phyloP scores from a whole-genome alignment of 2,113 vertebrate genomes.

The Albula goreensis region DNA sequence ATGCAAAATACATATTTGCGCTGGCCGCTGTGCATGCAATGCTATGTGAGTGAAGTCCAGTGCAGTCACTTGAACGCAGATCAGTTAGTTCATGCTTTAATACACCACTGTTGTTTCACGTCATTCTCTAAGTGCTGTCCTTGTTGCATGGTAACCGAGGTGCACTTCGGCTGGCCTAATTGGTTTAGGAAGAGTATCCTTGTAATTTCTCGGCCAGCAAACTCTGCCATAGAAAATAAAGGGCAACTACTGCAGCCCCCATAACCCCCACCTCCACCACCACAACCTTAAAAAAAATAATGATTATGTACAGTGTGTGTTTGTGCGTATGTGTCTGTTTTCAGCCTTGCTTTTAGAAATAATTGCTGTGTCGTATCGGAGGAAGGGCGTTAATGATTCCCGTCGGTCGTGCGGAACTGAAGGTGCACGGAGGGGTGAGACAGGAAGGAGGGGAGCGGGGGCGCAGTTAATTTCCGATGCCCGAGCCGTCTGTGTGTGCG shows the following conservation, averaged over 20 bases:
- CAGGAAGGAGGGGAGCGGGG: conserved; percentile 35
- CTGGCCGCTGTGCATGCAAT: background rate
- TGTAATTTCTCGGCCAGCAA: conserved; percentile 68
- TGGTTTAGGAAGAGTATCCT: conserved; percentile 66
- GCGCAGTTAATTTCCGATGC: conserved; percentile 55
- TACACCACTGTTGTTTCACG: conserved; percentile 44
- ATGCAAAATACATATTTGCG: conserved; percentile 15
- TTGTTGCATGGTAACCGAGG: conserved; percentile 55
- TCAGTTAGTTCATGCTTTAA: conserved; percentile 34
- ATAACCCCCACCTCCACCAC: conserved; percentile 40
- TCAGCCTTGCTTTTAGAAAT: conserved; percentile 72
- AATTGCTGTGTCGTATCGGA: conserved; percentile 72
- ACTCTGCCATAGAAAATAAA: conserved; percentile 58
- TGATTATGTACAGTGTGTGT: conserved; percentile 55
- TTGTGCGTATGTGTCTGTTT: conserved; percentile 60
- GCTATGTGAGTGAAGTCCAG: background rate
- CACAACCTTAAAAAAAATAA: conserved; percentile 58
- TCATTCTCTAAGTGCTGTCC: conserved; percentile 63
- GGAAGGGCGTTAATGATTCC: conserved; percentile 68
- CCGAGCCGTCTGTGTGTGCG: conserved; percentile 35
- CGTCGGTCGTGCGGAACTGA: conserved; percentile 53
- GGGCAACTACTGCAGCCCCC: conserved; percentile 46
- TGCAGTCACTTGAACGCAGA: background rate
- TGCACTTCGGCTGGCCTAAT: conserved; percentile 57
- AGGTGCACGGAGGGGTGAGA: conserved; percentile 6